phyloP scores from a whole-genome alignment of 2,797 vertebrate species.

The Odontamblyopus rebecca region DNA sequence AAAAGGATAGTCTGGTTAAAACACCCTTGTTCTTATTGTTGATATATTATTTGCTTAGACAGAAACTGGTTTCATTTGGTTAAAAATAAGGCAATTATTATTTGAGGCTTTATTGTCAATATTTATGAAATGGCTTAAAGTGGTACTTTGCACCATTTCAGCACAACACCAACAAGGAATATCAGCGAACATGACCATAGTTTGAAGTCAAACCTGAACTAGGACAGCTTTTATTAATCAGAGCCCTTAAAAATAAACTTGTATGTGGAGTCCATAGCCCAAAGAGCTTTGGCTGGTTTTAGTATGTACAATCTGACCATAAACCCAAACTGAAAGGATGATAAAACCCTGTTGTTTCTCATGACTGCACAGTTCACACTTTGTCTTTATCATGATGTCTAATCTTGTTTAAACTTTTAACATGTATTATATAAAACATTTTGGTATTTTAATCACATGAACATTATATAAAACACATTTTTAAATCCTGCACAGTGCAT shows the following conservation, averaged over 20 bases:
- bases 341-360: slow-evolving; percentile 22
- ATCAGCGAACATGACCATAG: slow-evolving; percentile 40
- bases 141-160: slow-evolving; percentile 46
- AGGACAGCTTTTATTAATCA: slow-evolving; percentile 20
- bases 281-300: slow-evolving; percentile 35
- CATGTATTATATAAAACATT: slow-evolving; percentile 60
- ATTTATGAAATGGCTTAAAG: slow-evolving; percentile 56
- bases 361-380: slow-evolving; percentile 11
- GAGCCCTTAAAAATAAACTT: slow-evolving; percentile 38
- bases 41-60: background rate
- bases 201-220: slow-evolving; percentile 41
- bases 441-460: slow-evolving; percentile 60
- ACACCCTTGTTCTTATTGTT: background rate
- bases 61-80: background rate
- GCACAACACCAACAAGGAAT: slow-evolving; percentile 57
- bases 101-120: slow-evolving; percentile 71
- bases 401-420: slow-evolving; percentile 12
- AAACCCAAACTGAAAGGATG: slow-evolving; percentile 34
- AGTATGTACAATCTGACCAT: slow-evolving; percentile 62
- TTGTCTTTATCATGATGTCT: slow-evolving; percentile 5
- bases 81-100: slow-evolving; percentile 12
- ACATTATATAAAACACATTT: slow-evolving; percentile 56
- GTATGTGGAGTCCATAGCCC: slow-evolving; percentile 19
- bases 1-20: background rate
- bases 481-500: slow-evolving; percentile 29